A percentile compares a stretch with the other conserved stretches of the same genome.
These are phyloP conservation scores for Drosophila funebris DNA, from an alignment of 1,140 invertebrate species.

Conservation along the genomic window DNA sequence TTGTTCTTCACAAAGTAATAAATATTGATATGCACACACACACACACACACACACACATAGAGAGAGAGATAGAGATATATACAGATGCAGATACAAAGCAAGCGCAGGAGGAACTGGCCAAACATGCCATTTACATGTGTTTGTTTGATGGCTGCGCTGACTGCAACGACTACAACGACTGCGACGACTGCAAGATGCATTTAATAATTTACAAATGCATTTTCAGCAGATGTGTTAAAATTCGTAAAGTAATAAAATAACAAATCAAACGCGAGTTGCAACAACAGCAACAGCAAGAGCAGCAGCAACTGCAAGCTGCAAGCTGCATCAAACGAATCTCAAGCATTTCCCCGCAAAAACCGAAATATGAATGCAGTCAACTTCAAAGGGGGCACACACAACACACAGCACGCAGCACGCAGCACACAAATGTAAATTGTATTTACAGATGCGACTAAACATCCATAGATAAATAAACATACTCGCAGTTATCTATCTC, in stretches of 20 bases:
- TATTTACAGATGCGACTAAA: slow-evolving; percentile 76
- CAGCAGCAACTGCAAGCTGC: not conserved
- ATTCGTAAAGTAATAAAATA: slow-evolving; percentile 84
- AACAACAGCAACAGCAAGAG: slow-evolving; percentile 36
- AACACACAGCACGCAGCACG: too few species aligned
- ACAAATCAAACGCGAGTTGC: slow-evolving; percentile 74
- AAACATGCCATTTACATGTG: slow-evolving; percentile 76
- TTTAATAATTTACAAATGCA: slow-evolving; percentile 83
- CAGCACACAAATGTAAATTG: slow-evolving; percentile 30
- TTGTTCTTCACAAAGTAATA: slow-evolving; percentile 71
- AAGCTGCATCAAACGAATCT: slow-evolving; percentile 41
- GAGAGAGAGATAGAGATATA: not conserved
- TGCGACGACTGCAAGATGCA: slow-evolving; percentile 63
- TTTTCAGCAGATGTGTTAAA: slow-evolving; percentile 83
- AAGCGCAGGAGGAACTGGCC: slow-evolving; percentile 14
- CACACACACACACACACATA: slow-evolving; percentile 13
- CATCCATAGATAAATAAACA: slow-evolving; percentile 64
- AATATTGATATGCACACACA: slow-evolving; percentile 76
- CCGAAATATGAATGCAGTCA: slow-evolving; percentile 4
- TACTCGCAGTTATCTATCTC: slow-evolving; percentile 12
- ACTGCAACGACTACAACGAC: too few species aligned
- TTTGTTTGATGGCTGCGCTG: slow-evolving; percentile 43
- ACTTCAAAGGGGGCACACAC: slow-evolving; percentile 35
- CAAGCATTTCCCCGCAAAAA: too few species aligned
- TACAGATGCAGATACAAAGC: slow-evolving; percentile 11